phyloP scores from a whole-genome alignment of 2,113 vertebrate species.

The Macrotis lagotis region DNA sequence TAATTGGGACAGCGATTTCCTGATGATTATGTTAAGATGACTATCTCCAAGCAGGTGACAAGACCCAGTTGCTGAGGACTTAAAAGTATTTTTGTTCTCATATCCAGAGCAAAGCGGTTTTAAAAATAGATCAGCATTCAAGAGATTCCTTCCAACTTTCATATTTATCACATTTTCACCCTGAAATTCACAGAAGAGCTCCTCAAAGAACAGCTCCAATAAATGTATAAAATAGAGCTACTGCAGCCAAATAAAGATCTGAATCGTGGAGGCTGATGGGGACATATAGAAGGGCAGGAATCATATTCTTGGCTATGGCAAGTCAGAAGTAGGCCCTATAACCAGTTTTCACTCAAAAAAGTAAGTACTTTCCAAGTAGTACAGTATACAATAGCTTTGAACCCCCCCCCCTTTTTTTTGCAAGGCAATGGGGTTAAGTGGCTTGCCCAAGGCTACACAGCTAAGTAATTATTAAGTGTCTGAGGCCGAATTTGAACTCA shows the following conservation, averaged over 20 bases:
- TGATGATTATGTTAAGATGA: neutral
- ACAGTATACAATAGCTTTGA: slow-evolving; percentile 49
- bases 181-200: neutral
- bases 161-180: neutral
- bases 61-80: neutral
- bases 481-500: too few species aligned
- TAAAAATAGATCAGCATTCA: neutral
- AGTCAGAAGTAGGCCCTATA: neutral
- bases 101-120: neutral
- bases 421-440: too few species aligned
- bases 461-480: too few species aligned
- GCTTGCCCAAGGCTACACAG: too few species aligned
- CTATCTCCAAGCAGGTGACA: neutral
- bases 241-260: neutral
- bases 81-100: neutral
- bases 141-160: neutral
- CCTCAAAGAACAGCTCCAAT: slow-evolving; percentile 25
- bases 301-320: neutral
- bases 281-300: neutral
- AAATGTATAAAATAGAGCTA: neutral
- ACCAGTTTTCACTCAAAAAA: neutral
- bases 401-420: too few species aligned
- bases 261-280: neutral
- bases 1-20: neutral
- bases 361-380: slow-evolving; percentile 47